Conservation (phyloP, 2,888 invertebrate genomes). For the Chrysomela aeneicollis region DNA sequence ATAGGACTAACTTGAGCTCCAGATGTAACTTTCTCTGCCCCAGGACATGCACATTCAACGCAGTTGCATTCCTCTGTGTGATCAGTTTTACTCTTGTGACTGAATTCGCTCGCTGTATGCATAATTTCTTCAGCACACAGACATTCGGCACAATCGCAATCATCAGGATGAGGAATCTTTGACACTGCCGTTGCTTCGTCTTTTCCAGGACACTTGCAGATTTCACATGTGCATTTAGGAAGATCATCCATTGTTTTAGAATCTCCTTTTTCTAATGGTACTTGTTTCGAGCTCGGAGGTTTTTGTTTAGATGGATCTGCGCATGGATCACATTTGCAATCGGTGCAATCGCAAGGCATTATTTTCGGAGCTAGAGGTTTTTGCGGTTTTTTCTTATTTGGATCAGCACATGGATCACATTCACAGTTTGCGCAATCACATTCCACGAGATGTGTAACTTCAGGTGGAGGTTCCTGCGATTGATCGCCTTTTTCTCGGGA, state of each 20-base stretch:
- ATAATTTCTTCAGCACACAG: conserved; percentile 7
- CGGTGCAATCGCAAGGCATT: conserved; percentile 20
- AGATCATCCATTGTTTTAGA: conserved; percentile 2
- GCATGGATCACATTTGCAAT: conserved; percentile 28
- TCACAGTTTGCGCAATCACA: conserved; percentile 32
- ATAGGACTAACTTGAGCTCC: not conserved
- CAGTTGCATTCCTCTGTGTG: conserved; percentile 18
- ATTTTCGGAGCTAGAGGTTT: conserved; percentile 7
- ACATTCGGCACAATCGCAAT: conserved; percentile 25
- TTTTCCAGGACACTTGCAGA: conserved; percentile 27
- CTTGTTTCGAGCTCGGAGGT: not conserved
- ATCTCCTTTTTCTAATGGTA: conserved; percentile 8
- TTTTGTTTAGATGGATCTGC: conserved; percentile 27
- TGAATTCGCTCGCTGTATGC: conserved; percentile 15
- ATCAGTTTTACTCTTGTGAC: not conserved
- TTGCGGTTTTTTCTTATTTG: conserved; percentile 26
- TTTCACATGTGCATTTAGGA: conserved; percentile 23
- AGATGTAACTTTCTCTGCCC: not conserved
- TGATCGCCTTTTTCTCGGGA: not conserved
- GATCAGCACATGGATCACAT: conserved; percentile 31
- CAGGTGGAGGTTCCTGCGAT: not conserved
- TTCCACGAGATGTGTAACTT: not conserved
- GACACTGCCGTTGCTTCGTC: not conserved
- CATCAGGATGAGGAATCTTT: conserved; percentile 26
- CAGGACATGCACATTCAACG: conserved; percentile 22